Base-by-base conservation (phyloP, 2,888 invertebrate species). In the Euphydryas editha region DNA sequence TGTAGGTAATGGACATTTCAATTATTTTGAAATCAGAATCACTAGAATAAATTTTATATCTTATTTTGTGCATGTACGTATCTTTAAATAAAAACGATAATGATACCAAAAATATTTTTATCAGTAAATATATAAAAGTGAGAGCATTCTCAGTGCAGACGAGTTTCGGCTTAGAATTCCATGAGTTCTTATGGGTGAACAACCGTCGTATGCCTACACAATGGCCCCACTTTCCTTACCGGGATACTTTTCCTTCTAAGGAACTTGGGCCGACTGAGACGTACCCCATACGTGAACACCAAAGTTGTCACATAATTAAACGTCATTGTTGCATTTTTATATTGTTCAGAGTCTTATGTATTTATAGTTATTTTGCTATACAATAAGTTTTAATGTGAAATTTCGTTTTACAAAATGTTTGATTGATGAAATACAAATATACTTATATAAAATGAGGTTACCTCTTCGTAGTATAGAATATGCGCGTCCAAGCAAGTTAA, bases 181-280 rank as follows among this genome's bases (percentile, higher is more conserved):
- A 71, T 75, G 74, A 83, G 81, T 85, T 88, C 85, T 81, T 81
- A 75, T 81, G 82, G 86, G 87, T 85, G 83, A 86, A 85, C 85
- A 86, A 84, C 85, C 89, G 82, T 70, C 75, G 74, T 54, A n/a
- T n/a, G 51, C 51, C 75, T 65, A 74, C 77, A 91, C 90, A 91
- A 91, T 90, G 83, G 85, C 80, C 79, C 88, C 78, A 84, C 88
- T 85, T 88, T 87, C 92, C 90, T 85, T 90, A 86, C 75, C 70
- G 76, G 86, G 89, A 67, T 68, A 59, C 72, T 65, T 30, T 30
- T 30, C 85, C 86, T 75, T 82, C 72, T 84, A 81, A 59, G 83
- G 86, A 59, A 68, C 65, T 69, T 59, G 69, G 64, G 72, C 67
- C 67, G 72, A 64, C 71, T 67, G 57, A 67, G 69, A 63, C 59